Evolutionary conservation across 2,113 vertebrate genomes (phyloP).

Genomic region (Menidia beryllina): DNA sequence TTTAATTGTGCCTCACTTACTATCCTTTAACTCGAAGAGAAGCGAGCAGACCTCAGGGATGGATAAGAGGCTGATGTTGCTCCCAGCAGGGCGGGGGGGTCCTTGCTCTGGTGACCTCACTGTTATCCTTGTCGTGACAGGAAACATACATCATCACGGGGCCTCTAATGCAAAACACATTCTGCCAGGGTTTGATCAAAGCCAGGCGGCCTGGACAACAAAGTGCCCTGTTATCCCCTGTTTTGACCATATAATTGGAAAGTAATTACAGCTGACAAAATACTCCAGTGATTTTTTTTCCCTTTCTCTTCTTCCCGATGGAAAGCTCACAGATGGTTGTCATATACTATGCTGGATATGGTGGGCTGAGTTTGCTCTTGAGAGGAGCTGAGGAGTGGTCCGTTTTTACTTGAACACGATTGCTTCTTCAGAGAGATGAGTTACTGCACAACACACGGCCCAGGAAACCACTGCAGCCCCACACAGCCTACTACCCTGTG

Average conservation of each 20-base stretch:
- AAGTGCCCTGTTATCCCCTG: constrained; percentile 74
- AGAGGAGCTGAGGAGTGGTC: constrained; percentile 51
- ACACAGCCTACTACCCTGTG: constrained; percentile 5
- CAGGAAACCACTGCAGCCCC: constrained; percentile 62
- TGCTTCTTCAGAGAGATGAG: constrained; percentile 53
- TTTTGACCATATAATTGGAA: constrained; percentile 85
- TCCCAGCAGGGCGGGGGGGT: constrained; percentile 76
- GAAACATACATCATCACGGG: constrained; percentile 88
- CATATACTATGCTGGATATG: constrained; percentile 62
- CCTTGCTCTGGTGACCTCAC: constrained; percentile 82
- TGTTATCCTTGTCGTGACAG: constrained; percentile 94
- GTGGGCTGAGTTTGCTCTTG: constrained; percentile 58
- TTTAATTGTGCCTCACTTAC: neutral
- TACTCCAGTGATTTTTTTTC: constrained; percentile 66
- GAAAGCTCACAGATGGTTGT: constrained; percentile 60
- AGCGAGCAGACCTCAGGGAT: constrained; percentile 66
- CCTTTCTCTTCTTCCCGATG: constrained; percentile 25
- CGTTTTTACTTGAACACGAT: constrained; percentile 65
- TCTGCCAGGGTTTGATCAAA: constrained; percentile 81
- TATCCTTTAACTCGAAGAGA: constrained; percentile 22
- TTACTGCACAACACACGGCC: constrained; percentile 59
- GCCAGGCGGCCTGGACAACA: constrained; percentile 80
- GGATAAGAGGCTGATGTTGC: constrained; percentile 76
- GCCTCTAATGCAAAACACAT: constrained; percentile 83
- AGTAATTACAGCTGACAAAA: constrained; percentile 85